Conservation (phyloP, 1,140 invertebrate genomes). For the Conus betulinus region DNA sequence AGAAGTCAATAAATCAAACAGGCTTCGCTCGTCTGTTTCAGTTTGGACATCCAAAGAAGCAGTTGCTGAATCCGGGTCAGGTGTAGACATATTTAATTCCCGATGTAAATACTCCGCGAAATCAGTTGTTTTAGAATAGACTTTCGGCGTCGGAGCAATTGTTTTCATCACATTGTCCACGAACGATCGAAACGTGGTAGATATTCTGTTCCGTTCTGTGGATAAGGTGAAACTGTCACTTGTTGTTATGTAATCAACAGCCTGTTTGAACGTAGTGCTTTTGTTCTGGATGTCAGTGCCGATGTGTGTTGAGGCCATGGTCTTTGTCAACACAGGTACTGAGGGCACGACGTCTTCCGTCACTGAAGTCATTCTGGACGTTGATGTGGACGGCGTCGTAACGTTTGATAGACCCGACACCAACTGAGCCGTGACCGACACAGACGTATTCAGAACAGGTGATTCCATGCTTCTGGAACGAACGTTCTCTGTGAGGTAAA, state of each 20-base stretch:
- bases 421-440: background rate
- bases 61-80: background rate
- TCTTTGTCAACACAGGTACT: background rate
- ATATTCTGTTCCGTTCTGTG: background rate
- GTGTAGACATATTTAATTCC: background rate
- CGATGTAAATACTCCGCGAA: background rate
- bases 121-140: background rate
- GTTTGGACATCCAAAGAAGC: background rate
- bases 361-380: background rate
- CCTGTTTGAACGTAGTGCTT: background rate
- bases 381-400: background rate
- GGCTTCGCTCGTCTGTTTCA: background rate
- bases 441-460: background rate
- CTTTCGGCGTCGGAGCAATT: background rate
- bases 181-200: background rate
- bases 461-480: background rate
- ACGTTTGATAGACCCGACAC: background rate
- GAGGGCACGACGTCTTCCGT: background rate
- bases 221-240: background rate
- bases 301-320: background rate
- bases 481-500: too few relatives aligned
- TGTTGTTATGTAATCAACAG: background rate
- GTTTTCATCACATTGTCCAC: background rate
- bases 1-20: background rate
- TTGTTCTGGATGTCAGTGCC: background rate